Percentiles rank a stretch among this genome's conserved stretches.
Evolutionary conservation across 1,140 invertebrate species (phyloP).

Genomic region (Sycobia sp.): DNA sequence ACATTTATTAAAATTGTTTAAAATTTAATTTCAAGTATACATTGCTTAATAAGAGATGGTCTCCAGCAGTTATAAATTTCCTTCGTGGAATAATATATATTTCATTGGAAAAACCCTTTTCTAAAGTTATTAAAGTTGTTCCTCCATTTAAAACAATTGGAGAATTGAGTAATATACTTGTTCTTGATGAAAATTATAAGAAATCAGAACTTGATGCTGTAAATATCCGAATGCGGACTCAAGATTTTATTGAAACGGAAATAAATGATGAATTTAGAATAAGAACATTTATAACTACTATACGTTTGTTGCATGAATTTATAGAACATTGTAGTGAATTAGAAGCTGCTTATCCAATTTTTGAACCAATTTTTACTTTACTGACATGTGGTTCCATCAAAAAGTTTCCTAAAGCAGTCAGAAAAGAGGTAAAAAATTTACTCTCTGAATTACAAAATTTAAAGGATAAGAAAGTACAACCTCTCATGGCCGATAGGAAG

Average conservation of each 20-base stretch:
- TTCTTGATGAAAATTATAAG: slow-evolving; percentile 61
- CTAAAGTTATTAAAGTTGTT: slow-evolving; percentile 64
- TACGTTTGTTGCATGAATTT: slow-evolving; percentile 67
- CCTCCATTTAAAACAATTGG: slow-evolving; percentile 69
- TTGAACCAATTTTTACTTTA: slow-evolving; percentile 58
- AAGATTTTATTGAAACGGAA: slow-evolving; percentile 63
- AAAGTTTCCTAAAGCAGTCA: slow-evolving; percentile 68
- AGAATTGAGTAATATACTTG: slow-evolving; percentile 62
- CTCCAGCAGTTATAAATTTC: slow-evolving; percentile 80
- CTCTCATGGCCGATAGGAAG: slow-evolving; percentile 66
- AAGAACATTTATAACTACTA: slow-evolving; percentile 59
- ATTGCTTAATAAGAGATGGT: slow-evolving; percentile 77
- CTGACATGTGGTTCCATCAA: slow-evolving; percentile 63
- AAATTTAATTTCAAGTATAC: slow-evolving; percentile 69
- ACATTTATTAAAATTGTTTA: neutral
- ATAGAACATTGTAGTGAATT: slow-evolving; percentile 63
- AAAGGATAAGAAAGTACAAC: slow-evolving; percentile 64
- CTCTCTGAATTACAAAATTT: slow-evolving; percentile 60
- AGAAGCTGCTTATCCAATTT: slow-evolving; percentile 61
- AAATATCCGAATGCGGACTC: slow-evolving; percentile 54
- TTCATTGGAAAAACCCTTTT: slow-evolving; percentile 63
- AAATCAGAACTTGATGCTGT: slow-evolving; percentile 49
- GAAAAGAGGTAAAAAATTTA: slow-evolving; percentile 58
- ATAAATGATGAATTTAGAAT: slow-evolving; percentile 69
- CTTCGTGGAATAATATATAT: slow-evolving; percentile 73